Base-by-base conservation (phyloP, 2,113 vertebrate species). In the Sinocyclocheilus anophthalmus region DNA sequence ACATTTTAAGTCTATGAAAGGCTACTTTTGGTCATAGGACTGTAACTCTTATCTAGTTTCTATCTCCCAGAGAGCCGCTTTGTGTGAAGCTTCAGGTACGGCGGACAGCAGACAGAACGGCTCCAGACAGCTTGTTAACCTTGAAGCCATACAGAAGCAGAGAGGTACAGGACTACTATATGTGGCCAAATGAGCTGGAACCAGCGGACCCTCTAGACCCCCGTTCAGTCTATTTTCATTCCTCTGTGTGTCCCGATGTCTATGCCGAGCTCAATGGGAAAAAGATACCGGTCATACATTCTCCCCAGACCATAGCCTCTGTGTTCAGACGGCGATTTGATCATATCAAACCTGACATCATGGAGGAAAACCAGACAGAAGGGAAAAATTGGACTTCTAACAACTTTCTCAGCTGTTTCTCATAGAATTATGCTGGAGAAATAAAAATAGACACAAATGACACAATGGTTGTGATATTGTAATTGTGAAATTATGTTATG, bases 111-210 rank as follows among this genome's bases (percentile, higher is more conserved):
- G 90, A 92, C 88, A 84, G 78, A 69, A 59, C 63, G 90, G 88
- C 89, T 84, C 90, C 90, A 87, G 76, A 82, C 84, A 26, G 81
- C 85, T 89, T 85, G 88, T 87, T 88, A 88, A 88, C 89, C 90
- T 90, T 90, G 80, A 88, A 81, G 77, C 86, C 78, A 77, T 88
- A 86, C 79, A 84, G 88, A 90, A 76, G n/a, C 42, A 75, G 83
- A 83, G 87, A 81, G 83, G 83, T 57, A 79, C 70, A 88, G 70
- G 55, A 79, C 30, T 42, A 61, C 81, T 85, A 81, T 86, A 88
- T 86, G 81, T 69, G 81, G 20, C 76, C 70, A 86, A 88, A 87
- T 88, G 87, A 87, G 69, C 85, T 88, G 87, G 83, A 87, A 88
- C 87, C 61, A 33, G 55, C 81, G 59, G 69, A 55, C 53, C 37